Evolutionary conservation across 2,888 invertebrate genomes (phyloP).

Genomic region (Noctua fimbriata): DNA sequence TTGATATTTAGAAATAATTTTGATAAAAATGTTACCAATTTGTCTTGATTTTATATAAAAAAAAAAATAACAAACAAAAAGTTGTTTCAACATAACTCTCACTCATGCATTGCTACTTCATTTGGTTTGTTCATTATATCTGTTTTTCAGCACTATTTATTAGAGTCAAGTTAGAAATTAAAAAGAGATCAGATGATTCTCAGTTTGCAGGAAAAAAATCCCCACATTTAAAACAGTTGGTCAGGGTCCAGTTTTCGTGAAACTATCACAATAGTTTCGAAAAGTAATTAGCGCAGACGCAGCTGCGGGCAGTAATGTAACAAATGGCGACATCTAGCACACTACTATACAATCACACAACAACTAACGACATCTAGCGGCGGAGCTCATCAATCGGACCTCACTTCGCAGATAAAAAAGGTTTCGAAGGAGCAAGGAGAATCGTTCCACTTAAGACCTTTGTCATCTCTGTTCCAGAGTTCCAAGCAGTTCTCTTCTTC

Average conservation of each 20-base stretch:
- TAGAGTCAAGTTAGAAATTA: conserved; percentile 24
- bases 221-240: conserved; percentile 32
- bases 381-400: conserved; percentile 83
- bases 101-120: conserved; percentile 35
- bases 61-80: conserved; percentile 19
- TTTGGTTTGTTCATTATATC: conserved; percentile 43
- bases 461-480: conserved; percentile 97
- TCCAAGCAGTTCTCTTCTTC: conserved; percentile 98
- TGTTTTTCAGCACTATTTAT: conserved; percentile 22
- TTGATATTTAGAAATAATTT: conserved; percentile 25
- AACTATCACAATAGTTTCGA: conserved; percentile 51
- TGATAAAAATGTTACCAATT: conserved; percentile 32
- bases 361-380: conserved; percentile 62
- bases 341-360: conserved; percentile 76
- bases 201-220: conserved; percentile 15
- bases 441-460: conserved; percentile 98
- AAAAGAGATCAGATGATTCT: conserved; percentile 53
- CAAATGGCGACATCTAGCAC: conserved; percentile 77
- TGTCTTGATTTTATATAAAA: conserved; percentile 6
- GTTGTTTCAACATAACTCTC: conserved; percentile 19
- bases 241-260: conserved; percentile 46
- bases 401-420: conserved; percentile 97
- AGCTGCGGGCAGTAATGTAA: conserved; percentile 49
- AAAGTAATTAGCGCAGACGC: conserved; percentile 52
- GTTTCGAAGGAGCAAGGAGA: conserved; percentile 98